phyloP scores from a whole-genome alignment of 2,888 invertebrate species.

The Phengaris alcon region DNA sequence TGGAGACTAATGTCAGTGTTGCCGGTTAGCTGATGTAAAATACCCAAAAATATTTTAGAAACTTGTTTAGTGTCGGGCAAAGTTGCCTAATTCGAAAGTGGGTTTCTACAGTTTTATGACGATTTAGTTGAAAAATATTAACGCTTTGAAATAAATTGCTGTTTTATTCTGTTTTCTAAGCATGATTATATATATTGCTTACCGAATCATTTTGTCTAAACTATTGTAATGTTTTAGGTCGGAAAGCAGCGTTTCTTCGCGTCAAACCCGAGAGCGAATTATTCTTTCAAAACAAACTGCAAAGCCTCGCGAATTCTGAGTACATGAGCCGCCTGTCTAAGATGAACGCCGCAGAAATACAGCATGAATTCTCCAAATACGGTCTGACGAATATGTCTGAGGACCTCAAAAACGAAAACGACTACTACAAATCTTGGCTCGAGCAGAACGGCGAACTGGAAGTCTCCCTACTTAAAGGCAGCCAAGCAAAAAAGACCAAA shows the following conservation, averaged over 20 bases:
- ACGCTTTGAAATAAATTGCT: neutral
- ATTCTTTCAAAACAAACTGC: slow-evolving; percentile 66
- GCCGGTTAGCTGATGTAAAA: slow-evolving; percentile 5
- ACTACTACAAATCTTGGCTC: slow-evolving; percentile 72
- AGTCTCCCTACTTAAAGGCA: slow-evolving; percentile 66
- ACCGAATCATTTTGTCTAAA: neutral
- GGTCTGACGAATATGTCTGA: slow-evolving; percentile 63
- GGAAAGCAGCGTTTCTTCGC: slow-evolving; percentile 52
- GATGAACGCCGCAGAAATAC: slow-evolving; percentile 66
- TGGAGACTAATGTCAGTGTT: neutral
- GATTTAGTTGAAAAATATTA: neutral
- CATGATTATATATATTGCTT: neutral
- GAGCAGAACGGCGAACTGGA: slow-evolving; percentile 74
- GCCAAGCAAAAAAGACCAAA: slow-evolving; percentile 57
- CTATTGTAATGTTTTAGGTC: slow-evolving; percentile 48
- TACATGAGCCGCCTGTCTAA: slow-evolving; percentile 63
- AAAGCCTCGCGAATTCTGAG: slow-evolving; percentile 61
- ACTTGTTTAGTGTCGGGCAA: neutral
- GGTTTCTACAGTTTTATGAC: neutral
- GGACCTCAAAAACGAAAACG: slow-evolving; percentile 59
- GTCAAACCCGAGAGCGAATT: slow-evolving; percentile 72
- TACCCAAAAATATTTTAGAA: neutral
- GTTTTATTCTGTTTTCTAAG: neutral
- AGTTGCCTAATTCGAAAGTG: neutral
- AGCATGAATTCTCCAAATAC: slow-evolving; percentile 67